A percentile compares a stretch with the other conserved stretches of the same genome.
phyloP scores from a whole-genome alignment of 2,113 vertebrate species.

The Diadophis punctatus region DNA sequence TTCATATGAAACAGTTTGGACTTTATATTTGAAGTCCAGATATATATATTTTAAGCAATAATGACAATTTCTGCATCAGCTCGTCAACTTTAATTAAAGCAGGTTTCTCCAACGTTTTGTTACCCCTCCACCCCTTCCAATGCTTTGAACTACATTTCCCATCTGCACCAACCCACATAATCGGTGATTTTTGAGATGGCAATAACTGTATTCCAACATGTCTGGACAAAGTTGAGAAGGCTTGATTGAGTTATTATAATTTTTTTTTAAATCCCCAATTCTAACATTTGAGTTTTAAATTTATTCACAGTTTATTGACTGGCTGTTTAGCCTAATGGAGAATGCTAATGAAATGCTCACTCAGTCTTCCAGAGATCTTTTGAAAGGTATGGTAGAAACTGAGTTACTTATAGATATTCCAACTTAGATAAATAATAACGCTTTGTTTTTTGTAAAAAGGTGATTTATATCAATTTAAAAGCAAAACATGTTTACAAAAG shows the following conservation, averaged over 20 bases:
- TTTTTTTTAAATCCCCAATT: background rate
- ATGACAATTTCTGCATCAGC: background rate
- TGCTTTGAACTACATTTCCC: background rate
- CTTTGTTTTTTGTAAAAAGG: background rate
- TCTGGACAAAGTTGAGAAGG: background rate
- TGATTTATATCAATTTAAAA: background rate
- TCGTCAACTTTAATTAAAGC: slow-evolving; percentile 4
- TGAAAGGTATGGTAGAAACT: slow-evolving; percentile 78
- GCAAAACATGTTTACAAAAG: background rate
- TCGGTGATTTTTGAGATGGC: background rate
- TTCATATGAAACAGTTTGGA: background rate
- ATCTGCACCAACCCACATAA: background rate
- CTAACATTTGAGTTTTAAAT: slow-evolving; percentile 39
- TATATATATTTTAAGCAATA: background rate
- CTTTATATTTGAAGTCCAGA: background rate
- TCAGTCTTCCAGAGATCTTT: slow-evolving; percentile 58
- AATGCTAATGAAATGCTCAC: slow-evolving; percentile 75
- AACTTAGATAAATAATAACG: background rate
- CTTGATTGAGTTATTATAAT: background rate
- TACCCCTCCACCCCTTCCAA: background rate
- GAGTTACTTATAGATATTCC: background rate
- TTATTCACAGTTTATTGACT: slow-evolving; percentile 86
- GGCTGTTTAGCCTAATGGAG: slow-evolving; percentile 83
- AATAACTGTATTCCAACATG: background rate
- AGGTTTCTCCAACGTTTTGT: background rate